These are phyloP conservation scores for Brassicogethes aeneus DNA, from an alignment of 2,888 invertebrate genomes.

Conservation along the genomic window DNA sequence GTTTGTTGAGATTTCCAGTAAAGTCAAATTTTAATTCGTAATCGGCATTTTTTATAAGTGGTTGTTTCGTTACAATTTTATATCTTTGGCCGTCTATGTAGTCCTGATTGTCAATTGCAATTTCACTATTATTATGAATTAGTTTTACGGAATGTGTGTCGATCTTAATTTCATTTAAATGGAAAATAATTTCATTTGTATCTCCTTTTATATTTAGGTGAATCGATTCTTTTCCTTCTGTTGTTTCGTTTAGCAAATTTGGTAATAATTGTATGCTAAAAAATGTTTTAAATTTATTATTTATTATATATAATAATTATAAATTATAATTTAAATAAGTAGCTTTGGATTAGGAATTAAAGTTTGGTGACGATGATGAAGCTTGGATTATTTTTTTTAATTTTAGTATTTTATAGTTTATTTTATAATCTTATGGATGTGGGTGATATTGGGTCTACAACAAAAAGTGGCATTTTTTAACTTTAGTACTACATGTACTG, in stretches of 20 bases:
- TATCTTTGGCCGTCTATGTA: slow-evolving; percentile 34
- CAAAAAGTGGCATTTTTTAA: too few species aligned
- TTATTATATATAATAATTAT: too few species aligned
- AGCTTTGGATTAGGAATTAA: too few species aligned
- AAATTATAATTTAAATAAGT: too few species aligned
- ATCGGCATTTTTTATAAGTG: slow-evolving; percentile 30
- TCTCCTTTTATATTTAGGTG: slow-evolving; percentile 34
- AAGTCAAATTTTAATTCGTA: slow-evolving; percentile 46
- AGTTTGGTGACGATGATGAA: too few species aligned
- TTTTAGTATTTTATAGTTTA: too few species aligned
- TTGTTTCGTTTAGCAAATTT: slow-evolving; percentile 40
- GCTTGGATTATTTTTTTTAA: too few species aligned
- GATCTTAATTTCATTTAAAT: slow-evolving; percentile 40
- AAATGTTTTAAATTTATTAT: too few species aligned
- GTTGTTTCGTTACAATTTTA: slow-evolving; percentile 33
- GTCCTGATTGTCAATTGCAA: slow-evolving; percentile 30
- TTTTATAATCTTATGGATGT: too few species aligned
- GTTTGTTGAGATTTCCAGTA: slow-evolving; percentile 45
- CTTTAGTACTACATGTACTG: too few species aligned
- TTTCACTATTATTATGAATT: slow-evolving; percentile 6
- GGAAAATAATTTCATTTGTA: slow-evolving; percentile 40
- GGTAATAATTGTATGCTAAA: slow-evolving; percentile 37
- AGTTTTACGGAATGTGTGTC: slow-evolving; percentile 33
- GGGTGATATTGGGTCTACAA: too few species aligned
- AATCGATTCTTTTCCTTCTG: slow-evolving; percentile 40